Evolutionary conservation across 2,797 vertebrate species (phyloP).

Genomic region (Fistularia commersonii): DNA sequence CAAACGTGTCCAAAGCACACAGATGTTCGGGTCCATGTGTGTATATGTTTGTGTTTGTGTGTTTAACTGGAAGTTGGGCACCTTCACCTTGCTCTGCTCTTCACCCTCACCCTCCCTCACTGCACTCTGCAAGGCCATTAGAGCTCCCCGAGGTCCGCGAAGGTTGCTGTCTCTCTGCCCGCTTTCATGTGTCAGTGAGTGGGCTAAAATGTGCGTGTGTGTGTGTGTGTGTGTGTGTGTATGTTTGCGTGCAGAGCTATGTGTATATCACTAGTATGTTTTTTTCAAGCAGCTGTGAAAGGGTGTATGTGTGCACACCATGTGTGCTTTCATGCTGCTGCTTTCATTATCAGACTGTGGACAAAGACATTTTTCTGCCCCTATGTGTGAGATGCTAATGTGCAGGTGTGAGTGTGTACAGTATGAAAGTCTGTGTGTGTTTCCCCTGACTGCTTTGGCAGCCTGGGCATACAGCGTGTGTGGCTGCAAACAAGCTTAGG

Average conservation of each 20-base stretch:
- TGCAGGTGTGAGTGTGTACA: slow-evolving; percentile 25
- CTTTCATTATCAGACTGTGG: slow-evolving; percentile 39
- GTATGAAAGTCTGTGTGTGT: slow-evolving; percentile 11
- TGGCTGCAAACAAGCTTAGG: slow-evolving; percentile 48
- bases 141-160: slow-evolving; percentile 65
- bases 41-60: slow-evolving; percentile 35
- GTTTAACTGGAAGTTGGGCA: slow-evolving; percentile 50
- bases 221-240: slow-evolving; percentile 20
- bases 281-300: slow-evolving; percentile 22
- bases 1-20: slow-evolving; percentile 14
- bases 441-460: slow-evolving; percentile 7
- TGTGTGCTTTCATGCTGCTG: slow-evolving; percentile 31
- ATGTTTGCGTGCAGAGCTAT: not conserved
- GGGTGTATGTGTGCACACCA: slow-evolving; percentile 14
- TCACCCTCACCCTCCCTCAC: slow-evolving; percentile 72
- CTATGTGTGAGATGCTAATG: slow-evolving; percentile 23
- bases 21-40: slow-evolving; percentile 22
- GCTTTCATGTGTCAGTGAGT: slow-evolving; percentile 72
- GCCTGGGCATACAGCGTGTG: slow-evolving; percentile 17
- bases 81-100: slow-evolving; percentile 77
- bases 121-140: slow-evolving; percentile 75
- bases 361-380: slow-evolving; percentile 25
- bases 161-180: slow-evolving; percentile 65
- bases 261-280: slow-evolving; percentile 23
- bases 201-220: slow-evolving; percentile 35